phyloP scores from a whole-genome alignment of 2,888 invertebrate species.

The Sesia apiformis region DNA sequence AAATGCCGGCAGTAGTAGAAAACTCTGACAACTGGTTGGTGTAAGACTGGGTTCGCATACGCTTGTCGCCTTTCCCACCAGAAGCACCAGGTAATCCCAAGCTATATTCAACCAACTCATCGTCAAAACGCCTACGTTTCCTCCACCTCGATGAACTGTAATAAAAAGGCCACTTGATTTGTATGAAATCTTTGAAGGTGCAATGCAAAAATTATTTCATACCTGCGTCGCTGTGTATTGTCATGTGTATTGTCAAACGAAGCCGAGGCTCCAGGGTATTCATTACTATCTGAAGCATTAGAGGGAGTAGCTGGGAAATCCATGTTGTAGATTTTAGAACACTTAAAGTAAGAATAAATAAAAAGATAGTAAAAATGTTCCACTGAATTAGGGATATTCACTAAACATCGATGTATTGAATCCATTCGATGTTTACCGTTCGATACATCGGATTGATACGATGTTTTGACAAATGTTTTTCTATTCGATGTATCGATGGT shows the following conservation, averaged over 20 bases:
- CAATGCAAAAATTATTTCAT: not conserved
- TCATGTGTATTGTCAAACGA: conserved; percentile 50
- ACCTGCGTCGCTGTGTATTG: conserved; percentile 68
- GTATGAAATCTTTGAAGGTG: not conserved
- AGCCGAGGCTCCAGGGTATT: conserved; percentile 45
- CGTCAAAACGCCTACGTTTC: conserved; percentile 96
- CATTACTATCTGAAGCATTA: conserved; percentile 56
- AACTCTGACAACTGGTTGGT: conserved; percentile 71
- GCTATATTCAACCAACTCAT: conserved; percentile 96
- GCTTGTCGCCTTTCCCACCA: conserved; percentile 57
- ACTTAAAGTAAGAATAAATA: not conserved
- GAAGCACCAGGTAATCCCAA: conserved; percentile 78
- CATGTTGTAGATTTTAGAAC: conserved; percentile 22
- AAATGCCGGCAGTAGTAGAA: conserved; percentile 23
- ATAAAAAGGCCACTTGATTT: not conserved
- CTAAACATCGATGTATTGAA: no score
- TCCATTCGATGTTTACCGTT: no score
- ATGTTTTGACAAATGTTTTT: no score
- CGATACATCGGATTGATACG: no score
- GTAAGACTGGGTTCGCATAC: conserved; percentile 65
- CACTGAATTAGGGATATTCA: no score
- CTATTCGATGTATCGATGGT: no score
- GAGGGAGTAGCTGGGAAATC: conserved; percentile 60
- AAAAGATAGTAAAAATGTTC: no score
- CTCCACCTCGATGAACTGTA: conserved; percentile 88